Evolutionary conservation across 1,140 invertebrate species (phyloP), one percentile per base, ranked within the genome.

Genomic region (Anoplophora glabripennis): DNA sequence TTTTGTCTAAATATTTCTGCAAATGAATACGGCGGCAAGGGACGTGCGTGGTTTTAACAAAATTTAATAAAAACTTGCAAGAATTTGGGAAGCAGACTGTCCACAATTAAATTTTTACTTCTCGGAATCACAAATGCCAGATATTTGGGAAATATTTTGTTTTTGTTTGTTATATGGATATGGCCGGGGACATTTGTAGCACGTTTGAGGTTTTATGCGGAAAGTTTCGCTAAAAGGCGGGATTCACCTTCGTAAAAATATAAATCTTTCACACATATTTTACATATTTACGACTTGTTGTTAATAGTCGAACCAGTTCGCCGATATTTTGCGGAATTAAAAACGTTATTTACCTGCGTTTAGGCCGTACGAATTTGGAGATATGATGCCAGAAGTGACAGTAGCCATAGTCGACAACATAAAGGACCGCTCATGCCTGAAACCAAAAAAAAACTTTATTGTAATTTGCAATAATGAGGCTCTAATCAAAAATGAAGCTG

Each of bases 391-490:
- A 53, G 72, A 65, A 42, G 72, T 74, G 53, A 75, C 71, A 46
- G 74, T 74, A 63, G 74, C 73, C 74, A 75, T 75, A 59, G 71
- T 68, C 48, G 64, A 67, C 71, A 73, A 69, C 71, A 75, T 72
- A 63, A 60, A 60, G 15, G 42, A 53, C 61, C 67, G 67, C 63
- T 69, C 72, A 75, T 73, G 67, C 71, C 74, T 75, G 72, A 57
- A 73, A 74, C 35, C 55, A 59, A 67, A 55, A 65, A 4, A 9
- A 52, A 47, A 57, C 14, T 48, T 7, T 48, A n/a, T n/a, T n/a
- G n/a, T n/a, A n/a, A n/a, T n/a, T n/a, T n/a, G n/a, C n/a, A n/a
- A n/a, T n/a, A n/a, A n/a, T n/a, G n/a, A n/a, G n/a, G n/a, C n/a
- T n/a, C n/a, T n/a, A n/a, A n/a, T n/a, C n/a, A n/a, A n/a, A n/a